Evolutionary conservation across 2,797 vertebrate species (phyloP).

Genomic region (Ficedula albicollis): DNA sequence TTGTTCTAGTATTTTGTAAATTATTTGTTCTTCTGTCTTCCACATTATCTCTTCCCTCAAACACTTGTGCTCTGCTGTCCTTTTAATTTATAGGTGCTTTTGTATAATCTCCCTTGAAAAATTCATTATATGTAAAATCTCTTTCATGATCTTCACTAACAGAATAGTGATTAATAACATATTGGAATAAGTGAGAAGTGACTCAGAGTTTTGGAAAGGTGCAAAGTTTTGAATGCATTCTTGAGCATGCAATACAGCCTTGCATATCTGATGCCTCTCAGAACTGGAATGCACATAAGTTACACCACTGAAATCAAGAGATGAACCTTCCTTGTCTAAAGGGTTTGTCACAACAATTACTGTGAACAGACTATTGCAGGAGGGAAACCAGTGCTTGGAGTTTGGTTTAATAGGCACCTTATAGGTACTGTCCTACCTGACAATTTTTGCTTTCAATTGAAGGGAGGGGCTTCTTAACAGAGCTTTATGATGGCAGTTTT

Average conservation of each 20-base stretch:
- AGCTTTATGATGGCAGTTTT: not conserved
- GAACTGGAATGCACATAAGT: not conserved
- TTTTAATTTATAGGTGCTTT: not conserved
- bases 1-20: not conserved
- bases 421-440: not conserved
- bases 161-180: not conserved
- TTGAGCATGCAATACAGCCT: not conserved
- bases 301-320: not conserved
- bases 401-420: not conserved
- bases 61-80: accelerated
- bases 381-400: not conserved
- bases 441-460: not conserved
- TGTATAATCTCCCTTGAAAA: not conserved
- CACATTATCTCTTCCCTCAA: not conserved
- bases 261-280: not conserved
- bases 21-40: not conserved
- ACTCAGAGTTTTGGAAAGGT: not conserved
- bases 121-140: not conserved
- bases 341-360: not conserved
- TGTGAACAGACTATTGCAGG: accelerated
- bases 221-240: not conserved
- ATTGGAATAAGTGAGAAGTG: not conserved
- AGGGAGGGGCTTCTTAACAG: not conserved
- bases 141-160: not conserved
- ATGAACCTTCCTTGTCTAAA: not conserved